A percentile compares a stretch with the other conserved stretches of the same genome.
Evolutionary conservation across 2,113 vertebrate genomes (phyloP).

Genomic region (Poecilia latipinna): DNA sequence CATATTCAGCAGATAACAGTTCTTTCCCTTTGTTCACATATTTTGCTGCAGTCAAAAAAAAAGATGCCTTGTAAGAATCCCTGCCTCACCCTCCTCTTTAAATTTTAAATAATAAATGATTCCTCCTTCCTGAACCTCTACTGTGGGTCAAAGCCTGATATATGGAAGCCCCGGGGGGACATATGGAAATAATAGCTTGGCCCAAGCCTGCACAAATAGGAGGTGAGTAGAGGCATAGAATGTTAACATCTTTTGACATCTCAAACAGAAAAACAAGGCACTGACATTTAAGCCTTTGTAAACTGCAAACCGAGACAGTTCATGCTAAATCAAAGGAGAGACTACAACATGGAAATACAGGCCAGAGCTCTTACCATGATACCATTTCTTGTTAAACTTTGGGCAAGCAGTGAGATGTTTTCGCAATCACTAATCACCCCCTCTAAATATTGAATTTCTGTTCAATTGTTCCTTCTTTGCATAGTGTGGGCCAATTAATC

Average conservation of each 20-base stretch:
- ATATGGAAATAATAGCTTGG: slow-evolving; percentile 56
- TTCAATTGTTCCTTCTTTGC: slow-evolving; percentile 75
- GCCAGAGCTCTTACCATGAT: slow-evolving; percentile 22
- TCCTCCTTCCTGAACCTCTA: slow-evolving; percentile 61
- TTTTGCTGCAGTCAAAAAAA: slow-evolving; percentile 54
- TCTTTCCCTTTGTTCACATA: slow-evolving; percentile 22
- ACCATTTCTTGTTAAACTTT: slow-evolving; percentile 67
- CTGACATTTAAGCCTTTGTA: slow-evolving; percentile 39
- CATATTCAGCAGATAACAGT: neutral
- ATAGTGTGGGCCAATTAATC: slow-evolving; percentile 80
- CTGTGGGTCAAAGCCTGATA: slow-evolving; percentile 67
- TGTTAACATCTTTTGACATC: slow-evolving; percentile 62
- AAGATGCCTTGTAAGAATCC: slow-evolving; percentile 47
- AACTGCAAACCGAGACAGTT: slow-evolving; percentile 29
- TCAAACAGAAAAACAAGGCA: slow-evolving; percentile 54
- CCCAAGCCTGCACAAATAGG: slow-evolving; percentile 56
- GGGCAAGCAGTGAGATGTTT: slow-evolving; percentile 69
- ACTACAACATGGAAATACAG: slow-evolving; percentile 6
- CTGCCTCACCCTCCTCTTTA: slow-evolving; percentile 38
- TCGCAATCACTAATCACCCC: slow-evolving; percentile 76
- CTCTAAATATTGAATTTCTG: slow-evolving; percentile 75
- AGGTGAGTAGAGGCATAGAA: slow-evolving; percentile 57
- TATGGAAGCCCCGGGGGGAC: slow-evolving; percentile 73
- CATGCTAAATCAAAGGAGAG: slow-evolving; percentile 32
- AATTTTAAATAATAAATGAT: slow-evolving; percentile 79